Conservation (phyloP, 2,113 vertebrate species). For the Etheostoma cragini region DNA sequence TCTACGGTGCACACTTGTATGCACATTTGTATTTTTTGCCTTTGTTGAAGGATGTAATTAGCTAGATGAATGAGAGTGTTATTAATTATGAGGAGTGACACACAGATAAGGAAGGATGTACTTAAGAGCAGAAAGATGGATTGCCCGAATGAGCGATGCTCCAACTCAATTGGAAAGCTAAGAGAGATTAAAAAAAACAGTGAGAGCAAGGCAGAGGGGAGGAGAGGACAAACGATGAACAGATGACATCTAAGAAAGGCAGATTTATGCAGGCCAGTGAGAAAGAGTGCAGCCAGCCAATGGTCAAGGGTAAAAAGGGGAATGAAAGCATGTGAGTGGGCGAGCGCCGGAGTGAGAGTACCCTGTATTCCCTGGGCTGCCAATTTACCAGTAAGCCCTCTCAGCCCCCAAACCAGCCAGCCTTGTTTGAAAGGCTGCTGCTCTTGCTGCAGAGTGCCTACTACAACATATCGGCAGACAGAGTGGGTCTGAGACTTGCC, state of each 20-base stretch:
- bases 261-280: constrained; percentile 64
- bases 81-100: constrained; percentile 74
- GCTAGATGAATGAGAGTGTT: constrained; percentile 70
- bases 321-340: constrained; percentile 79
- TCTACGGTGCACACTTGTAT: constrained; percentile 33
- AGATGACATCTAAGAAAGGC: constrained; percentile 71
- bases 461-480: constrained; percentile 76
- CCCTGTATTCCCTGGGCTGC: constrained; percentile 81
- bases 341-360: constrained; percentile 71
- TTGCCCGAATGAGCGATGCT: constrained; percentile 60
- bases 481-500: constrained; percentile 75
- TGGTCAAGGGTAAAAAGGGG: constrained; percentile 82
- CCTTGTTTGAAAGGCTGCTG: constrained; percentile 73
- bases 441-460: constrained; percentile 75
- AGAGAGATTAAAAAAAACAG: constrained; percentile 25
- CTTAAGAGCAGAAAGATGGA: constrained; percentile 66
- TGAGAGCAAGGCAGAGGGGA: constrained; percentile 11
- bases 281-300: constrained; percentile 73
- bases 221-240: constrained; percentile 66
- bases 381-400: constrained; percentile 82
- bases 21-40: constrained; percentile 62
- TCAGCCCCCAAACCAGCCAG: constrained; percentile 67
- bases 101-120: constrained; percentile 67
- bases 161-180: constrained; percentile 41
- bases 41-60: constrained; percentile 78